Evolutionary conservation across 1,140 invertebrate genomes (phyloP), one percentile per base, ranked within the genome.

Genomic region (Dinoponera quadriceps): DNA sequence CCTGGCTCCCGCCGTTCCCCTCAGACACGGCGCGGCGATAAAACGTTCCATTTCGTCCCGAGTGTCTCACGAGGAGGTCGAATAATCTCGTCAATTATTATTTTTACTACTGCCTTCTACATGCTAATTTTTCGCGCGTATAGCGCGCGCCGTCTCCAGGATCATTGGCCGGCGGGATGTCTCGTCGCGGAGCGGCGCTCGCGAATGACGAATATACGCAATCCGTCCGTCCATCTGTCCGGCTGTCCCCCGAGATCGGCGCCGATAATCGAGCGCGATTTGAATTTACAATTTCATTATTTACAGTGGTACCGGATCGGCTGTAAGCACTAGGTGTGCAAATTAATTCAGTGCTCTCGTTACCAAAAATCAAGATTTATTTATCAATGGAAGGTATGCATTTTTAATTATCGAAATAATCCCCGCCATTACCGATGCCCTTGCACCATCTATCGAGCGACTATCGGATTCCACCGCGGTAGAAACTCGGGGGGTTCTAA

Each of bases 81-180:
- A 85, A 55, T 88, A 88, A 88, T 88, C 86, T 85, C 86, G 54
- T 73, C 83, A 75, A 88, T 88, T 82, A 88, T 88, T 88, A 84
- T 74, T 88, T 83, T 85, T 83, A 87, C 85, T 83, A 38, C 81
- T 71, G 65, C 62, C 86, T 87, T 87, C 85, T 86, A 80, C 75
- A 87, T 87, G 85, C 85, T 87, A 87, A 87, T 87, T 87, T 87
- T 84, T 84, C 82, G 57, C 49, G 29, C 44, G 63, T 69, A 57
- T 55, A 78, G 18, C 63, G 18, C 63, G 18, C 63, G 74, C 38
- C 38, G 38, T 68, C 63, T 57, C 51, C 62, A 51, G 74, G 63
- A 69, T 78, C 74, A 51, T 78, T 44, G 62, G 48, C 14, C 75
- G 44, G 22, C 59, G 44, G 65, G 29, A 66, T 55, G 62, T 69